Percentiles rank a stretch among this genome's conserved stretches.
Conservation (phyloP, 2,888 invertebrate species). For the Papilio protenor region DNA sequence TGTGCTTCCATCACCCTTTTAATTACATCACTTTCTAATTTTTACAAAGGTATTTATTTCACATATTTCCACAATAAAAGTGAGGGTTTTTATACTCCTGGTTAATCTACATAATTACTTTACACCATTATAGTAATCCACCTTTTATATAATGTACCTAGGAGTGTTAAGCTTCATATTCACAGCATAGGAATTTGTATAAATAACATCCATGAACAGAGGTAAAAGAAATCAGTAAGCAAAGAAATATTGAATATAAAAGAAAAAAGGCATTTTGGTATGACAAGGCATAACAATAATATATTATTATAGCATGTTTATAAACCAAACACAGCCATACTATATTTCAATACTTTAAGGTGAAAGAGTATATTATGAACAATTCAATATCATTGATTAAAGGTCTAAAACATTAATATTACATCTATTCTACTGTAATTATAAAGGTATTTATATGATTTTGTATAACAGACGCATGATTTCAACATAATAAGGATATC, state of each 20-base stretch:
- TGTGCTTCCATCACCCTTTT: too few species aligned
- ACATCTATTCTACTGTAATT: constrained; percentile 1
- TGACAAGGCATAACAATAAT: constrained; percentile 4
- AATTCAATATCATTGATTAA: background rate
- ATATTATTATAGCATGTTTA: background rate
- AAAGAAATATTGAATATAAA: constrained; percentile 12
- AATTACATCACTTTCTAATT: too few species aligned
- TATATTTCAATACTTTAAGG: background rate
- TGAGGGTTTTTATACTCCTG: background rate
- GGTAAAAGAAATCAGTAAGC: constrained; percentile 4
- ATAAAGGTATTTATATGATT: background rate
- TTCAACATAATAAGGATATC: background rate
- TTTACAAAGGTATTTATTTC: too few species aligned
- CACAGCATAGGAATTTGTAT: constrained; percentile 1
- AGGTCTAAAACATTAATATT: background rate
- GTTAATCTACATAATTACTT: background rate
- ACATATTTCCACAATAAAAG: too few species aligned
- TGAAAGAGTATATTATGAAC: background rate
- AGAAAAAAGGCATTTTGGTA: background rate
- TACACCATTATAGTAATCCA: background rate
- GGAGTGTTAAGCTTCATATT: background rate
- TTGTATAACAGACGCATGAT: background rate
- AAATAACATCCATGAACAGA: background rate
- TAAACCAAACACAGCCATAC: background rate
- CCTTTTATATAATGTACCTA: background rate